These are phyloP conservation scores for Gymnorhina tibicen DNA, from an alignment of 2,113 vertebrate genomes.

Conservation along the genomic window DNA sequence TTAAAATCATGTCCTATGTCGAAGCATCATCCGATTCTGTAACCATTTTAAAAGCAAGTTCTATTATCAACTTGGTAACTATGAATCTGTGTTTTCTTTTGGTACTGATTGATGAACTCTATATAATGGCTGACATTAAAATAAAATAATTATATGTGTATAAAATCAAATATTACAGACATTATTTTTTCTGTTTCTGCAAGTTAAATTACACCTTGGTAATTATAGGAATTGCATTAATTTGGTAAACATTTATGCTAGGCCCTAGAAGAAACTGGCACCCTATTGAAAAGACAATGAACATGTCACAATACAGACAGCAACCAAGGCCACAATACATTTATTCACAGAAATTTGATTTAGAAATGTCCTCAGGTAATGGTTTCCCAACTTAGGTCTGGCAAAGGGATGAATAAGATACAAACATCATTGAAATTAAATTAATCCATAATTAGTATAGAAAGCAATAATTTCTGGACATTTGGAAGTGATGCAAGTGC, in stretches of 20 bases:
- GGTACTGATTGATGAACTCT: neutral
- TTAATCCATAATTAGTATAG: neutral
- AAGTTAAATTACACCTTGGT: neutral
- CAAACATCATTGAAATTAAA: neutral
- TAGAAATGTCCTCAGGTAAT: neutral
- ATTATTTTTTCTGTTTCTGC: neutral
- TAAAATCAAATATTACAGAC: neutral
- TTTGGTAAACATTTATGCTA: neutral
- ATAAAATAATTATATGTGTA: neutral
- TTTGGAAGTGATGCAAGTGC: neutral
- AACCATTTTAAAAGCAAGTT: neutral
- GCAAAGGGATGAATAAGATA: neutral
- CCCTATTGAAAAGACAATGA: neutral
- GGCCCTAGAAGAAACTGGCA: neutral
- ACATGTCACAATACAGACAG: neutral
- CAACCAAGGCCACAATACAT: neutral
- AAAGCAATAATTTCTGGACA: neutral
- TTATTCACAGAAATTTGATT: neutral
- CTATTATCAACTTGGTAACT: neutral
- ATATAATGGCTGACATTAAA: neutral
- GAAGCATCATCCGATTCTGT: neutral
- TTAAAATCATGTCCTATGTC: neutral
- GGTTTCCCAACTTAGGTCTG: neutral
- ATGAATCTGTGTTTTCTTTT: neutral
- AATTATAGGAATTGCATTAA: neutral